Evolutionary conservation across 2,888 invertebrate species (phyloP).

Genomic region (Psylliodes chrysocephalus): DNA sequence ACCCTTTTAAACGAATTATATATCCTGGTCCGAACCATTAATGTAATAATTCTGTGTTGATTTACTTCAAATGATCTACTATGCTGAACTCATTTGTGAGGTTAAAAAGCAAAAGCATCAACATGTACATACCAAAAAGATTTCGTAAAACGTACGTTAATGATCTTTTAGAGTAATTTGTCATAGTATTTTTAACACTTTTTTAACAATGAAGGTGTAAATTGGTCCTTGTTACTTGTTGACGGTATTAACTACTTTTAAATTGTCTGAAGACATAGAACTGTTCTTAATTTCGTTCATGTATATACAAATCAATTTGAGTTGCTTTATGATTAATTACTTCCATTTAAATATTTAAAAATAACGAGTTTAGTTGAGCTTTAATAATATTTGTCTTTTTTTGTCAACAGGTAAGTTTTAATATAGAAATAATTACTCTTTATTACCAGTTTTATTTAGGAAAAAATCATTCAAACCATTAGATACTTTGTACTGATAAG

Average conservation of each 20-base stretch:
- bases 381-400: too few relatives aligned
- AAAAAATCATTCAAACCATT: too few relatives aligned
- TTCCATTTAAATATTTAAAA: not conserved
- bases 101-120: conserved; percentile 47
- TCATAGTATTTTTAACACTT: conserved; percentile 30
- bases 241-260: conserved; percentile 28
- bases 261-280: conserved; percentile 15
- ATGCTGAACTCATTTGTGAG: conserved; percentile 31
- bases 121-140: conserved; percentile 38
- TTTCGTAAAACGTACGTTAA: conserved; percentile 15
- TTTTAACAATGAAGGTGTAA: conserved; percentile 30
- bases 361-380: too few relatives aligned
- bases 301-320: conserved; percentile 13
- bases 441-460: too few relatives aligned
- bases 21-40: conserved; percentile 62
- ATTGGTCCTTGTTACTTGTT: conserved; percentile 13
- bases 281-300: conserved; percentile 9
- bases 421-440: too few relatives aligned
- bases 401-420: too few relatives aligned
- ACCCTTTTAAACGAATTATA: conserved; percentile 64
- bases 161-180: conserved; percentile 25
- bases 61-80: conserved; percentile 55
- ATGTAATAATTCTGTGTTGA: conserved; percentile 63
- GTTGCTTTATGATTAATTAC: conserved; percentile 1
- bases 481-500: too few relatives aligned